Evolutionary conservation across 2,888 invertebrate genomes (phyloP).

Genomic region (Himalopsyche japonica): DNA sequence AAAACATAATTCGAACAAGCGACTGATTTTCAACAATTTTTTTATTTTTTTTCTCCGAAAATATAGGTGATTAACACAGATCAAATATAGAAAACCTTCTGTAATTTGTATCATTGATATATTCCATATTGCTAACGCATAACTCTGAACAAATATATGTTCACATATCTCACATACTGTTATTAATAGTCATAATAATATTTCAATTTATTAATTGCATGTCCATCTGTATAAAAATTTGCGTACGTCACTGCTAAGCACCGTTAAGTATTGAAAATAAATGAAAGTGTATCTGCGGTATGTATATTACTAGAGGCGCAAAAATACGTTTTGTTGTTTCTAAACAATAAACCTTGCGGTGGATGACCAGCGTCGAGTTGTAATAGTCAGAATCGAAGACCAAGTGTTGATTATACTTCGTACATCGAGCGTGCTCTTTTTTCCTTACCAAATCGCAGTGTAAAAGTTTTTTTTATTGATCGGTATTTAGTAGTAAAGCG

Average conservation of each 20-base stretch:
- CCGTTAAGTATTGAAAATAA: background rate
- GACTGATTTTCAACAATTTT: too few relatives aligned
- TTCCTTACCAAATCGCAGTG: background rate
- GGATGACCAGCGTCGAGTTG: background rate
- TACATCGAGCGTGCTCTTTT: background rate
- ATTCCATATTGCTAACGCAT: too few relatives aligned
- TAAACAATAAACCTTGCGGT: background rate
- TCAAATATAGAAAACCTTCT: too few relatives aligned
- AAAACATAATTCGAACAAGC: too few relatives aligned
- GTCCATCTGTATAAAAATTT: too few relatives aligned
- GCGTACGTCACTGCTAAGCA: background rate
- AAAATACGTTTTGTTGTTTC: background rate
- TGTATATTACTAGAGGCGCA: background rate
- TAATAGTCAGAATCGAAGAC: background rate
- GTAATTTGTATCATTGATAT: too few relatives aligned
- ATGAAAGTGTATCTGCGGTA: background rate
- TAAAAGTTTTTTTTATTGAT: background rate
- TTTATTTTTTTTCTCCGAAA: too few relatives aligned
- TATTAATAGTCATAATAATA: too few relatives aligned
- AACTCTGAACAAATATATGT: too few relatives aligned
- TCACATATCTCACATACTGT: too few relatives aligned
- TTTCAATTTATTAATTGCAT: too few relatives aligned
- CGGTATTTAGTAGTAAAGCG: background rate
- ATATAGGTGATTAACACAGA: too few relatives aligned
- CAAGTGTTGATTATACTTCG: background rate